Conservation (phyloP, 1,140 invertebrate genomes). For the Leptoteleia sp. region DNA sequence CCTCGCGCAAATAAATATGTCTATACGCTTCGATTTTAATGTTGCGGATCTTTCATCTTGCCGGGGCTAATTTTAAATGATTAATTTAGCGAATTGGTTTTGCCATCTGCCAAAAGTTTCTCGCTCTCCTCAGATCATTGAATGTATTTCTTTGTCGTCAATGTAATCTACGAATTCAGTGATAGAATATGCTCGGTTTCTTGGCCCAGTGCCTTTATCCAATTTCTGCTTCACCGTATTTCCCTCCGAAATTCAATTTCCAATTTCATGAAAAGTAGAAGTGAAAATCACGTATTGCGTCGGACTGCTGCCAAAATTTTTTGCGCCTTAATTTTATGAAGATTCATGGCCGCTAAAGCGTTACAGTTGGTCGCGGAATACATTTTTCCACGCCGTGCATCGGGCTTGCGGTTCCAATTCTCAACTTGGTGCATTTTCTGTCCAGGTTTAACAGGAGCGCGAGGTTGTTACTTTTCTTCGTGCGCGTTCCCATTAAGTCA, state of each 20-base stretch:
- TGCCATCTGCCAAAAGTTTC: too few relatives aligned
- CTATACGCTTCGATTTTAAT: background rate
- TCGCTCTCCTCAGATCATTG: too few relatives aligned
- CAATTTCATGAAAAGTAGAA: constrained; percentile 66
- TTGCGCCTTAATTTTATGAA: constrained; percentile 63
- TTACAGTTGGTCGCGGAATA: constrained; percentile 46
- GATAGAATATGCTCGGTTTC: constrained; percentile 47
- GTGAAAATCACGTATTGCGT: constrained; percentile 63
- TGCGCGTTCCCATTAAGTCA: constrained; percentile 30
- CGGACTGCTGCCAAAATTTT: constrained; percentile 63
- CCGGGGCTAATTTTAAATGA: too few relatives aligned
- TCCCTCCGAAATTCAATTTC: constrained; percentile 64
- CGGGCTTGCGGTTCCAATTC: constrained; percentile 23
- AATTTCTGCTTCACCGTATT: constrained; percentile 52
- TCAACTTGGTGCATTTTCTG: constrained; percentile 29
- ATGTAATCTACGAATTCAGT: constrained; percentile 44
- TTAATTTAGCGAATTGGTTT: too few relatives aligned
- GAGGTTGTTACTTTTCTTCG: constrained; percentile 35
- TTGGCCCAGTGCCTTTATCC: constrained; percentile 31
- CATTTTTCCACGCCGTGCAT: constrained; percentile 30
- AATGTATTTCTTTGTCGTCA: constrained; percentile 57
- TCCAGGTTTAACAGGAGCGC: constrained; percentile 22
- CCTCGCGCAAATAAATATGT: background rate
- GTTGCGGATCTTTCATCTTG: background rate
- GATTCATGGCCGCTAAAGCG: constrained; percentile 52